phyloP scores from a whole-genome alignment of 2,888 invertebrate genomes.

The Harpalus rufipes region DNA sequence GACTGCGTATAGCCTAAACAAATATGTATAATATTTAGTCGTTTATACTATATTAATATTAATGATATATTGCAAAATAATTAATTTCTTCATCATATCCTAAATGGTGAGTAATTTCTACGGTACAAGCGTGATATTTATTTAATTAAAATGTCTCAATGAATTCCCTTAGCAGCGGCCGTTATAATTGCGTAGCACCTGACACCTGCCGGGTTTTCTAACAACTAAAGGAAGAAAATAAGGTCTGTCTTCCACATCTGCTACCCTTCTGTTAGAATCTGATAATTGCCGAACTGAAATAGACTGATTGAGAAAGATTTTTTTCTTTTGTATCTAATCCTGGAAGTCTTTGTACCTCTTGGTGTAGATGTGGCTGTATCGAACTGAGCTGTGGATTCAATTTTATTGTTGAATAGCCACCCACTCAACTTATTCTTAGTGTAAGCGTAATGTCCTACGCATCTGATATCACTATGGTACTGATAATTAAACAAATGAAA shows the following conservation, averaged over 20 bases:
- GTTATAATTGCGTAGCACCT: slow-evolving; percentile 38
- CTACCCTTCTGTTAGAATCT: background rate
- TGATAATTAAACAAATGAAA: too few species aligned
- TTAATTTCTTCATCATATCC: background rate
- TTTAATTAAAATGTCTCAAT: slow-evolving; percentile 48
- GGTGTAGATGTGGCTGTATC: too few species aligned
- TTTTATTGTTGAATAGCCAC: too few species aligned
- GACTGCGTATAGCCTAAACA: too few species aligned
- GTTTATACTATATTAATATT: background rate
- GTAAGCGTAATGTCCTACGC: too few species aligned
- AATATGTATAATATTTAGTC: background rate
- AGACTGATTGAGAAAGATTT: background rate
- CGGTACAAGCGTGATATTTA: slow-evolving; percentile 11
- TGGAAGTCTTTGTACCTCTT: too few species aligned
- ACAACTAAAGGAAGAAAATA: background rate
- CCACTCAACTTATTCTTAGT: too few species aligned
- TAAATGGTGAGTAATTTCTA: background rate
- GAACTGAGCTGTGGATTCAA: too few species aligned
- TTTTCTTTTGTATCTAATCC: background rate
- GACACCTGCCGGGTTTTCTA: slow-evolving; percentile 4
- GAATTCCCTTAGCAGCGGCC: slow-evolving; percentile 18
- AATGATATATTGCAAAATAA: background rate
- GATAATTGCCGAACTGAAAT: background rate
- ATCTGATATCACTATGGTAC: too few species aligned
- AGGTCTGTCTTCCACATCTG: slow-evolving; percentile 28